A percentile compares a stretch with the other conserved stretches of the same genome.
Evolutionary conservation across 1,140 invertebrate genomes (phyloP).

Genomic region (Pinna nobilis): DNA sequence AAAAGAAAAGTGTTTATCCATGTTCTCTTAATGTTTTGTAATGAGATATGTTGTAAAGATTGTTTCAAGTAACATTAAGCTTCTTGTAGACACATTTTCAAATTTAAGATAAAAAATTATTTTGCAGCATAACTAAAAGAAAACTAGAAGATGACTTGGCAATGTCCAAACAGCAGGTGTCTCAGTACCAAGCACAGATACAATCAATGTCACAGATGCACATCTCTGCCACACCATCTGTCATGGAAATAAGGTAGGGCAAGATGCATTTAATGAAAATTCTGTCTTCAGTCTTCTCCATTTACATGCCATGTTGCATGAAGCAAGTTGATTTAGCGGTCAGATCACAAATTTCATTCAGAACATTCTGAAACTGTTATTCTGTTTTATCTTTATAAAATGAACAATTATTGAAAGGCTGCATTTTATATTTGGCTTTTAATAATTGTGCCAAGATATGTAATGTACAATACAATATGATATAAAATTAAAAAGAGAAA

Average conservation of each 20-base stretch:
- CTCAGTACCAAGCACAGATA: slow-evolving; percentile 43
- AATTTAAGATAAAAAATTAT: not conserved
- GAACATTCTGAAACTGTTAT: too few species aligned
- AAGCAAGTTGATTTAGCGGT: too few species aligned
- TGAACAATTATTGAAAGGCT: too few species aligned
- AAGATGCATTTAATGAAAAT: not conserved
- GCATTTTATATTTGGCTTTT: too few species aligned
- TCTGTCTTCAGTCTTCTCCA: not conserved
- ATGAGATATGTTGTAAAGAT: too few species aligned
- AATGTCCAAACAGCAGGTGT: slow-evolving; percentile 40
- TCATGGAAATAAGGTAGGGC: slow-evolving; percentile 47
- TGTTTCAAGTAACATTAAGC: too few species aligned
- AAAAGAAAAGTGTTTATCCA: not conserved
- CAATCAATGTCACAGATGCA: slow-evolving; percentile 32
- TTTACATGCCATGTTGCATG: not conserved
- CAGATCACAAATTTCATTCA: too few species aligned
- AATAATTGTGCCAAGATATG: too few species aligned
- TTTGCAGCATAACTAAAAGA: slow-evolving; percentile 32
- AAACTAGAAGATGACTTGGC: slow-evolving; percentile 57
- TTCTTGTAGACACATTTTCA: not conserved
- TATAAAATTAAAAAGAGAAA: too few species aligned
- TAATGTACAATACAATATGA: too few species aligned
- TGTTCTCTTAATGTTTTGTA: too few species aligned
- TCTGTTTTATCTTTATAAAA: too few species aligned
- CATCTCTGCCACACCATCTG: slow-evolving; percentile 36